Base-by-base conservation (phyloP, 2,888 invertebrate species). In the Dicranocentrus wangi region DNA sequence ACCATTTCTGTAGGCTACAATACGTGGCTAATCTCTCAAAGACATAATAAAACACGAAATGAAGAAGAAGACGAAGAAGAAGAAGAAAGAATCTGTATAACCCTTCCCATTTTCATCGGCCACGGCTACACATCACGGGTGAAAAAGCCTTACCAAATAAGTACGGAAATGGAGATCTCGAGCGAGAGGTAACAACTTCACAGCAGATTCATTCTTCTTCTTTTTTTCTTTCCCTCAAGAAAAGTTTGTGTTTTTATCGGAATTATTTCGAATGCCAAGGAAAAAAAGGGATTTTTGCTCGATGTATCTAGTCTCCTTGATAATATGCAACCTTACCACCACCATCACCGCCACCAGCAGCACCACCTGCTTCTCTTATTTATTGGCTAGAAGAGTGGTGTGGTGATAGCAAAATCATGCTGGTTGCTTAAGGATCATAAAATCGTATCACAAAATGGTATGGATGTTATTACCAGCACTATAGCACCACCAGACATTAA, bases 361-460 rank as follows among this genome's bases (percentile, higher is more conserved):
- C n/a, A 66, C 68, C 76, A 76, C 76, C 76, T 76, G 76, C 76
- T 51, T 51, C 53, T 42, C 42, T 73, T 63, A 70, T 63, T 78
- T 63, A 71, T 61, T 70, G 63, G 61, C 71, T 78, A 55, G 70
- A 78, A 55, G 70, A 61, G 10, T 32, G 10, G 32, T 51, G 51
- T 17, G 27, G 42, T 55, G 65, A 78, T 78, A 78, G 42, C 65
- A 75, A 60, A 63, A 75, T 66, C 66, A 39, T 19, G 3, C 5
- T 32, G 42, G 23, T 42, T 10, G 23, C 32, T 61, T 21, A 65
- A 19, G 55, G 42, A 58, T 75, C 70, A 68, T 70, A 81, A 80
- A 81, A 77, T 70, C 55, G 70, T 70, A 69, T 78, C 76, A 76
- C 68, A 76, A 76, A 76, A 76, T 66, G 76, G 55, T 27, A 58